Percentiles rank a stretch among this genome's conserved stretches.
phyloP scores from a whole-genome alignment of 2,888 invertebrate genomes.

The Eristalis tenax region DNA sequence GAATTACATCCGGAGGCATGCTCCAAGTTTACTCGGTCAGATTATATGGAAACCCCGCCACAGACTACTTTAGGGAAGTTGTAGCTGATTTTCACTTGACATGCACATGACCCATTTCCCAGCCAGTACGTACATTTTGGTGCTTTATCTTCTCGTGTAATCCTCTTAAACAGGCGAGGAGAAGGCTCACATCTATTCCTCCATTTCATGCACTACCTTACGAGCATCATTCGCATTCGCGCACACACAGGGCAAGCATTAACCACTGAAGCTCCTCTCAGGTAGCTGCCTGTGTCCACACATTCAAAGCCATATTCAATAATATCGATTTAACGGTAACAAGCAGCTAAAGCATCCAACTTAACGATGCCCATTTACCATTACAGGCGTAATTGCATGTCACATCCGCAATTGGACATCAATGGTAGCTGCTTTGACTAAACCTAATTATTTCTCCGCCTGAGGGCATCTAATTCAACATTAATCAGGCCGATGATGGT shows the following conservation, averaged over 20 bases:
- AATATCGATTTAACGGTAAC: background rate
- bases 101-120: no score
- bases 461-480: background rate
- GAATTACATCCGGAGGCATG: no score
- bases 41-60: no score
- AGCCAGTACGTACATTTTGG: no score
- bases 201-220: background rate
- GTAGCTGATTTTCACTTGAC: no score
- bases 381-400: background rate
- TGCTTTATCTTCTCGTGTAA: no score
- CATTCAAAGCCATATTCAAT: background rate
- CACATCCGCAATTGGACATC: conserved; percentile 39
- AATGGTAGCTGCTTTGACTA: conserved; percentile 10
- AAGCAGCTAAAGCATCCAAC: background rate
- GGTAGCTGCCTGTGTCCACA: background rate
- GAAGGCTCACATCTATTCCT: background rate
- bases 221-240: background rate
- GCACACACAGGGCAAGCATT: background rate
- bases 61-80: no score
- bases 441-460: conserved; percentile 6
- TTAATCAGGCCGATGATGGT: background rate
- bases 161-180: background rate
- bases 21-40: no score
- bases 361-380: conserved; percentile 5
- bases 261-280: background rate